These are phyloP conservation scores for Heterohyrax brucei DNA, from an alignment of 2,797 vertebrate genomes.

Conservation along the genomic window DNA sequence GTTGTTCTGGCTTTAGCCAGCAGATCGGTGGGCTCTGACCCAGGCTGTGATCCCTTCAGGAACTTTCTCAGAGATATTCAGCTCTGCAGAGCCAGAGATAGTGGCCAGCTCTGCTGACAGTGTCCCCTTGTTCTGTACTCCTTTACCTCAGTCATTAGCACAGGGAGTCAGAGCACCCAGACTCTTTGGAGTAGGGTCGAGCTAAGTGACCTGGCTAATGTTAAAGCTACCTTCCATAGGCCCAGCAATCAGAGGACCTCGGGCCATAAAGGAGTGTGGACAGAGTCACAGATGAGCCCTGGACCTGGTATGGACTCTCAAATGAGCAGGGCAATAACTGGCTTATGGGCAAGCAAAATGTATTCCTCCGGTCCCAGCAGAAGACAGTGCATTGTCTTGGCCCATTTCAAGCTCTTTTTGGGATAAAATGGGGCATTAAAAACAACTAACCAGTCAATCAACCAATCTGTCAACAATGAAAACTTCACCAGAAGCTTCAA, in stretches of 20 bases:
- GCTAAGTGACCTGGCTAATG: not conserved
- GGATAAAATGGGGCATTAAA: not conserved
- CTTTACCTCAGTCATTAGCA: not conserved
- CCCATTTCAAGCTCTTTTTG: not conserved
- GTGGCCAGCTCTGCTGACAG: not conserved
- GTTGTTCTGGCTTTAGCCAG: slow-evolving; percentile 80
- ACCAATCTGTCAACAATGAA: not conserved
- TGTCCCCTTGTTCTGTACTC: not conserved
- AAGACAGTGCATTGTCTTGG: not conserved
- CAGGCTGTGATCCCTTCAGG: slow-evolving; percentile 68
- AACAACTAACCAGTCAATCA: not conserved
- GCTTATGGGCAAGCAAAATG: not conserved
- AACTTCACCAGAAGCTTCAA: not conserved
- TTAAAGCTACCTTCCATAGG: not conserved
- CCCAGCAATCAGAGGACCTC: not conserved
- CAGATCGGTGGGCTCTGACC: slow-evolving; percentile 67
- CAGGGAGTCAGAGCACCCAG: not conserved
- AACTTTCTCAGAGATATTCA: slow-evolving; percentile 42
- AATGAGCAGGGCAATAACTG: not conserved
- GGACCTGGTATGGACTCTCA: not conserved
- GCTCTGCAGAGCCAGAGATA: not conserved
- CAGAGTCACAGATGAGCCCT: not conserved
- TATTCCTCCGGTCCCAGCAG: not conserved
- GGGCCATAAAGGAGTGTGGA: not conserved
- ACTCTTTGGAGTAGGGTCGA: not conserved